These are phyloP conservation scores for Nebria ingens DNA, from an alignment of 1,140 invertebrate species.

Conservation along the genomic window DNA sequence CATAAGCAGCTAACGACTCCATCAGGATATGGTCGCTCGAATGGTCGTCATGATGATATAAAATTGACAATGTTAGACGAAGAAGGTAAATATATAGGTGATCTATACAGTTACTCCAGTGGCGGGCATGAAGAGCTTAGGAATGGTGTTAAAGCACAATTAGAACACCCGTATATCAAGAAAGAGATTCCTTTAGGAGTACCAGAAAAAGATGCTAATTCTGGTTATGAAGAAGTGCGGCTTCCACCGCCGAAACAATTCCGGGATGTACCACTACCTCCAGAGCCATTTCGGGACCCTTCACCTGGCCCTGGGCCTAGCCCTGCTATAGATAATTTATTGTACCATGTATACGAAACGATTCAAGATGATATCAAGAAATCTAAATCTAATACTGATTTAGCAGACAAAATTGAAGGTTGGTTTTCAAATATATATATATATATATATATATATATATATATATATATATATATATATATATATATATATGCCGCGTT, in stretches of 20 bases:
- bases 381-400: conserved; percentile 46
- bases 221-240: conserved; percentile 62
- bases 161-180: conserved; percentile 37
- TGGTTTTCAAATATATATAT: not conserved
- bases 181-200: conserved; percentile 33
- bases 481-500: too few species aligned
- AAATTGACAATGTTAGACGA: not conserved
- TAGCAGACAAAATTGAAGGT: conserved; percentile 31
- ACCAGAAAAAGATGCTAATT: conserved; percentile 32
- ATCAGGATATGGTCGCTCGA: not conserved
- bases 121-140: conserved; percentile 2
- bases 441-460: too few species aligned
- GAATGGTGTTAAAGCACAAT: conserved; percentile 17
- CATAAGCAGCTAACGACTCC: not conserved
- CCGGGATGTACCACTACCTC: conserved; percentile 63
- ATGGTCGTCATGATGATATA: not conserved
- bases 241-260: conserved; percentile 76
- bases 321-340: conserved; percentile 58
- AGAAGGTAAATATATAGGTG: not conserved
- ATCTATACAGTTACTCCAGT: conserved; percentile 11
- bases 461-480: too few species aligned
- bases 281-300: conserved; percentile 58
- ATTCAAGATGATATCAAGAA: conserved; percentile 42
- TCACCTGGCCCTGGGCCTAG: conserved; percentile 31
- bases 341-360: conserved; percentile 72